Percentiles rank a stretch among this genome's conserved stretches.
phyloP scores from a whole-genome alignment of 2,113 vertebrate species.

The Thalassoma bifasciatum region DNA sequence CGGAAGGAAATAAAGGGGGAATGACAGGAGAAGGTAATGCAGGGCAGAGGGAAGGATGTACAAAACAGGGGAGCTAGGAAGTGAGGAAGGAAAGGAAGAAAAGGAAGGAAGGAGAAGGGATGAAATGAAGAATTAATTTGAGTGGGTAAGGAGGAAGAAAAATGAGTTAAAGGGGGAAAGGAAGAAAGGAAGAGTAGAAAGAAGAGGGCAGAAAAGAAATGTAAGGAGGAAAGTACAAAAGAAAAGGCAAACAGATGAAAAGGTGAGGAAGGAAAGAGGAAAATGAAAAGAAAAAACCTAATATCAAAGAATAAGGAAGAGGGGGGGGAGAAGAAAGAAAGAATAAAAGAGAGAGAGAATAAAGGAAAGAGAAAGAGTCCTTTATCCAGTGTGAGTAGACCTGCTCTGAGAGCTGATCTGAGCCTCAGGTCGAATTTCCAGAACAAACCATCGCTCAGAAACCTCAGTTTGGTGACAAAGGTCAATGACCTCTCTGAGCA shows the following conservation, averaged over 20 bases:
- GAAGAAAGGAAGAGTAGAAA: background rate
- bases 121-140: background rate
- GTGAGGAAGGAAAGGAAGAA: background rate
- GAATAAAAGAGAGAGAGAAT: background rate
- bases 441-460: constrained; percentile 19
- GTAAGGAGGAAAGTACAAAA: background rate
- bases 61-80: too few species aligned
- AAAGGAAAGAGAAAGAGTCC: background rate
- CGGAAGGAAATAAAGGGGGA: background rate
- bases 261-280: background rate
- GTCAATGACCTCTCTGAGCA: constrained; percentile 54
- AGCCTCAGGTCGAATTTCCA: constrained; percentile 43
- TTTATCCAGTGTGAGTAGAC: too few species aligned
- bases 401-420: background rate
- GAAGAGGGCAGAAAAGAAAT: background rate
- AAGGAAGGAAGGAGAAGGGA: background rate
- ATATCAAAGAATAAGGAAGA: background rate
- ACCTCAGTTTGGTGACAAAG: constrained; percentile 51
- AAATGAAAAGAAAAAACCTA: too few species aligned
- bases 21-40: background rate
- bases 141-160: background rate
- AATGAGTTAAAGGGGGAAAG: background rate
- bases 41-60: background rate
- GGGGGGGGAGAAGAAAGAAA: background rate
- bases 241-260: background rate